Percentiles rank a stretch among this genome's conserved stretches.
Conservation (phyloP, 2,888 invertebrate genomes). For the Leptura quadrifasciata region DNA sequence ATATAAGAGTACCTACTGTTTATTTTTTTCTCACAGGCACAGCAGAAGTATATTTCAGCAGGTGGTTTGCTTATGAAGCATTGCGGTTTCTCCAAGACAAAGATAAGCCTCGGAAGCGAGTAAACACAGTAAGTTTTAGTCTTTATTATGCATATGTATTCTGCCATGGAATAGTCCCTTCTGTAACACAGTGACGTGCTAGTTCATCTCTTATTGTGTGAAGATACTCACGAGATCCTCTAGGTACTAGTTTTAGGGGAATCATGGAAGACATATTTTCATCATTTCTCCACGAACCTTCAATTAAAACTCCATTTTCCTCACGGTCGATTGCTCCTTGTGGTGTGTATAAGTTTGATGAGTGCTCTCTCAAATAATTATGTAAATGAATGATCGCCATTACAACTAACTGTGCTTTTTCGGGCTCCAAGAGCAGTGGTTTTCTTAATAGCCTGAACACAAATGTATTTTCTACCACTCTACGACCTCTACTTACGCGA, state of each 20-base stretch:
- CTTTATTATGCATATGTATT: background rate
- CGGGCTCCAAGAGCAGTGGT: slow-evolving; percentile 26
- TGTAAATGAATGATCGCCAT: slow-evolving; percentile 25
- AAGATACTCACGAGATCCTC: background rate
- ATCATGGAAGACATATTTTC: background rate
- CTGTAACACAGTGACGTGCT: background rate
- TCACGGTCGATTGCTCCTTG: background rate
- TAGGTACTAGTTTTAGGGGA: background rate
- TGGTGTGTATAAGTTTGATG: background rate
- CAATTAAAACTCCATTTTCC: background rate
- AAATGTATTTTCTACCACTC: slow-evolving; percentile 36
- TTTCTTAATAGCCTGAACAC: slow-evolving; percentile 31
- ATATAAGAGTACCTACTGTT: no score
- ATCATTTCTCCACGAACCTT: slow-evolving; percentile 19
- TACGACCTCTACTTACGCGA: slow-evolving; percentile 28
- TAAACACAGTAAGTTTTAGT: slow-evolving; percentile 1
- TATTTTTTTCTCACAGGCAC: background rate
- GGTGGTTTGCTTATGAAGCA: slow-evolving; percentile 9
- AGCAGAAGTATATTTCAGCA: background rate
- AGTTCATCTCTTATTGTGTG: background rate
- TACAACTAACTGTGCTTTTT: slow-evolving; percentile 28
- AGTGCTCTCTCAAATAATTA: slow-evolving; percentile 16
- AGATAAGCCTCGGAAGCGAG: background rate
- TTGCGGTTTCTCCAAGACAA: slow-evolving; percentile 2
- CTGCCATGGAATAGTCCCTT: background rate